phyloP scores from a whole-genome alignment of 2,113 vertebrate species.

The Apistogramma diplotaenia region DNA sequence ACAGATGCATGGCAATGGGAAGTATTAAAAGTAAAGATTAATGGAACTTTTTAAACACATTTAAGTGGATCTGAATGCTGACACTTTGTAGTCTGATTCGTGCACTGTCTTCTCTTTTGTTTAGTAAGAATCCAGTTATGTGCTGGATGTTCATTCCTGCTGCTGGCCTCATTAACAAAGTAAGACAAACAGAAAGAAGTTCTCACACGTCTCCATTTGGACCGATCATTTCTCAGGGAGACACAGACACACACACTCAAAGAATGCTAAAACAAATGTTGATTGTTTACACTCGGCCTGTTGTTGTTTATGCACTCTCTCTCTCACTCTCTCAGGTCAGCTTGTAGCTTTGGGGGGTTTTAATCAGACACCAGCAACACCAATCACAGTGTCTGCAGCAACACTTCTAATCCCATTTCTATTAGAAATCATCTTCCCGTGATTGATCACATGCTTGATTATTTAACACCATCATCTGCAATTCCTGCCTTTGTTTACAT shows the following conservation, averaged over 20 bases:
- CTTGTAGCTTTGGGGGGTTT: slow-evolving; percentile 35
- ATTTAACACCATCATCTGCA: not conserved
- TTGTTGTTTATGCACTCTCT: slow-evolving; percentile 50
- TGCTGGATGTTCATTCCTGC: not conserved
- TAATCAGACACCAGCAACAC: slow-evolving; percentile 24
- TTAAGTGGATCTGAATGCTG: not conserved
- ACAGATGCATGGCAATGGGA: not conserved
- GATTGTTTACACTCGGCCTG: slow-evolving; percentile 39
- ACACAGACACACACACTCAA: slow-evolving; percentile 28
- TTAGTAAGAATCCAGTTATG: not conserved
- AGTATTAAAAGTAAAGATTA: not conserved
- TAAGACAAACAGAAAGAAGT: slow-evolving; percentile 2
- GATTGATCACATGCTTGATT: not conserved
- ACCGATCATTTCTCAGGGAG: slow-evolving; percentile 15
- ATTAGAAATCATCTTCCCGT: not conserved
- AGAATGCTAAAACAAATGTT: slow-evolving; percentile 63
- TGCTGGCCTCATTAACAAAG: not conserved
- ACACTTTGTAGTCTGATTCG: not conserved
- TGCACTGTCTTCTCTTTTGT: not conserved
- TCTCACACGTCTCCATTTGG: slow-evolving; percentile 59
- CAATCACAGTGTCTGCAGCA: not conserved
- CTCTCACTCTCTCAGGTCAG: not conserved
- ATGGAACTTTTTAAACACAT: not conserved
- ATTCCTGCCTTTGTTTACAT: not conserved
- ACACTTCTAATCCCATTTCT: not conserved